Base-by-base conservation (phyloP, 2,797 vertebrate species). In the Sphenodon punctatus region DNA sequence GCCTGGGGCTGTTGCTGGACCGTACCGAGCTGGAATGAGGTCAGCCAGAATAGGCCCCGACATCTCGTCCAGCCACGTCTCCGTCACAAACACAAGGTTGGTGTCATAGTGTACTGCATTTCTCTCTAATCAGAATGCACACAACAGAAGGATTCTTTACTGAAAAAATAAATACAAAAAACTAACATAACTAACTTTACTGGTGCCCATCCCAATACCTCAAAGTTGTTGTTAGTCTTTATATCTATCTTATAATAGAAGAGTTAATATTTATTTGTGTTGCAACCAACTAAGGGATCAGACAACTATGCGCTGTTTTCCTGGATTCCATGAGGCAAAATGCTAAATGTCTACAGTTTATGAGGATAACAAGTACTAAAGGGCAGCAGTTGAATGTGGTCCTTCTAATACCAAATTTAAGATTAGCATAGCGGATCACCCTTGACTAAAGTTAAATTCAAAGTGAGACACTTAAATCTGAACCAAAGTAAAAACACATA, bases 401-500 rank as follows among this genome's bases (percentile, higher is more conserved):
- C 10, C 41, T 67, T 70, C 41, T 75, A 73, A 42, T 76, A 84
- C 68, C 72, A 80, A 88, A 73, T 56, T n/a, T 45, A 68, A 85
- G 63, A 80, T 2, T 82, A 76, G 67, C 67, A 69, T 32, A 65
- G 20, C 82, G 74, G 63, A 80, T 80, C 89, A 90, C 78, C 67
- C 41, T 84, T 68, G 82, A 81, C 73, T 89, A 75, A 82, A 83
- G 67, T 83, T 86, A 77, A 64, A 53, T 59, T 81, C 84, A 80
- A 75, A 89, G 78, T 73, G 72, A 87, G 60, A 78, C 17, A 34
- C 25, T 78, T 83, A 88, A 86, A 76, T 70, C 46, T 70, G 25
- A 72, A 75, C 59, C 91, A 77, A 87, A 88, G 83, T 64, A 49
- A 67, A 83, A 78, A 2, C 19, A 36, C 51, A 23, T 0, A 6